phyloP scores from a whole-genome alignment of 1,140 invertebrate genomes.

The Pseudomyrmex pallidus region DNA sequence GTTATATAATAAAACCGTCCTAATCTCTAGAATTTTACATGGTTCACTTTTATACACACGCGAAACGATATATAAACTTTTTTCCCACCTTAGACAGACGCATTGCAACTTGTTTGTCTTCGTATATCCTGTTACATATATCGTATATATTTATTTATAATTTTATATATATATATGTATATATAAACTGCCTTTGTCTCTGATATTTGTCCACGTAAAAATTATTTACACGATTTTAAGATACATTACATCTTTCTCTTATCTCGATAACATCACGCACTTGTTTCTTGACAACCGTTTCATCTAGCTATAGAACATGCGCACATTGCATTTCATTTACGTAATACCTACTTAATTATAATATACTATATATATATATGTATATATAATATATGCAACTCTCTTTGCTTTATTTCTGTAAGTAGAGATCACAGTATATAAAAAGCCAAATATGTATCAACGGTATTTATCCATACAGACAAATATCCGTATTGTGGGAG shows the following conservation, averaged over 20 bases:
- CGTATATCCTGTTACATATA: conserved; percentile 34
- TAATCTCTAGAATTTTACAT: conserved; percentile 84
- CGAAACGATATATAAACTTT: conserved; percentile 68
- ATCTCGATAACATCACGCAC: conserved; percentile 48
- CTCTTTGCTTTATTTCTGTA: conserved; percentile 23
- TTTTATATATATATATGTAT: conserved; percentile 63
- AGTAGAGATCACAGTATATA: conserved; percentile 85
- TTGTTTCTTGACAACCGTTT: conserved; percentile 33
- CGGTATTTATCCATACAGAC: conserved; percentile 53
- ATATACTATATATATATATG: neutral
- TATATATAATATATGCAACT: conserved; percentile 22
- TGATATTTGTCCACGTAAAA: conserved; percentile 57
- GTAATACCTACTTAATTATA: conserved; percentile 43
- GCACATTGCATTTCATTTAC: conserved; percentile 34
- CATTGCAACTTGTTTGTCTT: conserved; percentile 18
- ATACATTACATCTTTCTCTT: conserved; percentile 50
- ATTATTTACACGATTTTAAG: conserved; percentile 66
- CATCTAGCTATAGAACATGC: conserved; percentile 8
- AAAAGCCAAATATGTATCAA: conserved; percentile 83
- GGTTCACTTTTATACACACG: conserved; percentile 82
- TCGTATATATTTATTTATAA: conserved; percentile 63
- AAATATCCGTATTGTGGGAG: too few species aligned
- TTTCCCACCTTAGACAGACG: conserved; percentile 19
- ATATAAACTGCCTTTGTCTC: conserved; percentile 65
- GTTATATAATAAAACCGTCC: conserved; percentile 83